A percentile compares a stretch with the other conserved stretches of the same genome.
Conservation (phyloP, 2,888 invertebrate species). For the Rhamphomyia laevipes region DNA sequence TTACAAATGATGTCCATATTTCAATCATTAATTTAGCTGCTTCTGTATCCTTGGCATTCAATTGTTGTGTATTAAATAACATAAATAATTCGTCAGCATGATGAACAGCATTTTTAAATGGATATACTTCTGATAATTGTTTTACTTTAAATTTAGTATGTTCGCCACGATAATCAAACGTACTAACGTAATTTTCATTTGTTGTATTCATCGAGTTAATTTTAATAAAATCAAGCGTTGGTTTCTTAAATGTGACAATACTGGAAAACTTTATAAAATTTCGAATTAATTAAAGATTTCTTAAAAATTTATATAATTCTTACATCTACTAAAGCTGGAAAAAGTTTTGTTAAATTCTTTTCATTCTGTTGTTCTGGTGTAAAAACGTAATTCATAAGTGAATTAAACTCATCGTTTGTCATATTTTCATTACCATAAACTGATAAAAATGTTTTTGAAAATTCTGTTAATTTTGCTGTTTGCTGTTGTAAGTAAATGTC, state of each 20-base stretch:
- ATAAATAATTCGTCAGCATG: constrained; percentile 51
- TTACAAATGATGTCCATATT: constrained; percentile 37
- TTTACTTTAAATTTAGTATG: constrained; percentile 38
- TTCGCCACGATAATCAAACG: constrained; percentile 40
- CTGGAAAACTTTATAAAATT: constrained; percentile 20
- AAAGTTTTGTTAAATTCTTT: constrained; percentile 34
- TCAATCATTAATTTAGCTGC: constrained; percentile 39
- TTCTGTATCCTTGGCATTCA: constrained; percentile 29
- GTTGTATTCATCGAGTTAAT: constrained; percentile 21
- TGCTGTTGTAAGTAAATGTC: too few relatives aligned
- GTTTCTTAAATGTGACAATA: constrained; percentile 33
- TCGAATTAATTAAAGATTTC: not conserved
- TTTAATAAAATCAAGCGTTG: constrained; percentile 32
- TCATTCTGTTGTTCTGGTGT: constrained; percentile 28
- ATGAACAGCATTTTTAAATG: constrained; percentile 42
- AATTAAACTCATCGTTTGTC: constrained; percentile 19
- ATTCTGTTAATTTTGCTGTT: too few relatives aligned
- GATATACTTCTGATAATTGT: constrained; percentile 33
- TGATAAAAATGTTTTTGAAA: constrained; percentile 11
- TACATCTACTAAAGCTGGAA: constrained; percentile 41
- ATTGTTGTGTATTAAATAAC: constrained; percentile 35
- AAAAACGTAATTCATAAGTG: constrained; percentile 35
- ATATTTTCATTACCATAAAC: constrained; percentile 19
- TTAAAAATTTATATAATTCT: constrained; percentile 12
- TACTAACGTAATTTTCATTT: constrained; percentile 37